Evolutionary conservation across 2,113 vertebrate species (phyloP), one percentile per base, ranked within the genome.

Genomic region (Macquaria australasica): DNA sequence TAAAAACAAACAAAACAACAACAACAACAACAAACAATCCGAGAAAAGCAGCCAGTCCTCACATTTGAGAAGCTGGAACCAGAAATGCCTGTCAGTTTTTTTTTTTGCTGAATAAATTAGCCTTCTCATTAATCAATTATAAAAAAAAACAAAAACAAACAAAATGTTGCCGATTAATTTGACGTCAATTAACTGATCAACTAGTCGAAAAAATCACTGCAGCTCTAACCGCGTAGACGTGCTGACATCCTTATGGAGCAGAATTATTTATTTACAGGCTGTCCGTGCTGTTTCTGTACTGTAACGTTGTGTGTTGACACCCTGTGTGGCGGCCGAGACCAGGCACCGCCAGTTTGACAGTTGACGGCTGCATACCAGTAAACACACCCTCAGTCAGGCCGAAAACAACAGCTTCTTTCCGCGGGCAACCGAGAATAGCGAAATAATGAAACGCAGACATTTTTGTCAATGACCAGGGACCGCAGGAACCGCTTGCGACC

Each of bases 401-500:
- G 6, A n/a, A 45, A 43, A 43, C 67, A 68, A 68, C 55, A 8
- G 45, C 71, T 41, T 8, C 71, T 41, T 8, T 14, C 21, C 7
- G 20, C n/a, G 6, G 6, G 75, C 15, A 21, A 50, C 34, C 41
- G 45, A 88, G 73, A 87, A 89, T 59, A 83, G 63, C 10, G 2
- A 77, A 81, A 86, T 81, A 81, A 91, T 63, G 58, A 81, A 86
- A 89, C 78, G 31, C 68, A 62, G 51, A 48, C 62, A 50, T 79
- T 82, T 82, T 81, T 74, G 70, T 89, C 85, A 87, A 75, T 83
- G 90, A 91, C 79, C 55, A 23, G 51, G 75, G 77, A 87, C 88
- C 89, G 63, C 82, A 87, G 25, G 53, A 87, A 84, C 86, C 87
- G 86, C 86, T 62, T 48, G 82, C 82, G 83, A 90, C 90, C 90